Evolutionary conservation across 2,797 vertebrate genomes (phyloP), one percentile per base, ranked within the genome.

Genomic region (Benthosema pterotum): DNA sequence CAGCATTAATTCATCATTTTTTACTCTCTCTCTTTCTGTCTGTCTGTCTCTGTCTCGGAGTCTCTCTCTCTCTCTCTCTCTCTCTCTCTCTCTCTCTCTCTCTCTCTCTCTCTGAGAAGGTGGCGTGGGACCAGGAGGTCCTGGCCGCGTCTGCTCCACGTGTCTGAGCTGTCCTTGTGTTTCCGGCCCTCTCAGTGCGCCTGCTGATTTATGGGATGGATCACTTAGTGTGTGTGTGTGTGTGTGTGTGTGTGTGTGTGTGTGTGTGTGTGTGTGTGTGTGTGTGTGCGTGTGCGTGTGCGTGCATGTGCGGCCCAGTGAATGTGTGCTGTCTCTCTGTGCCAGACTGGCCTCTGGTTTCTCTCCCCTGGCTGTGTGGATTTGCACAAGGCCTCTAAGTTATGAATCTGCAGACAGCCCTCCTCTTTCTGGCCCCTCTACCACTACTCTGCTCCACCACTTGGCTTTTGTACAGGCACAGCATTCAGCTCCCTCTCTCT

Each of bases 111-210:
- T 38, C 25, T 11, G 60, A 59, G 51, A 57, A 58, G 42, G 68
- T 57, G 67, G 74, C 28, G 32, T 60, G 67, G 72, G 74, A 77
- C 71, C 77, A 81, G 78, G 66, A 79, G 74, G 79, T 85, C 82
- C 78, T 81, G 74, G 78, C 80, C 76, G 63, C 11, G 63, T 80
- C 71, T 78, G 72, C 67, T 80, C 76, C 85, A 84, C 74, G 69
- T 82, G 83, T 79, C 77, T 71, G 63, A 78, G 75, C 78, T 81
- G 78, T 83, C 82, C 65, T 82, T 79, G 63, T 69, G 65, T 83
- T 82, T 87, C 78, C 57, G 57, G 73, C 66, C 69, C 67, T 74
- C 75, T 67, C 60, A 50, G 69, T 68, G 69, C 71, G 48, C 51
- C 54, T 57, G 65, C 67, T 83, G 79, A 88, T 86, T 86, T 85